phyloP scores from a whole-genome alignment of 23 tunicate genomes.

The Phallusia fumigata region DNA sequence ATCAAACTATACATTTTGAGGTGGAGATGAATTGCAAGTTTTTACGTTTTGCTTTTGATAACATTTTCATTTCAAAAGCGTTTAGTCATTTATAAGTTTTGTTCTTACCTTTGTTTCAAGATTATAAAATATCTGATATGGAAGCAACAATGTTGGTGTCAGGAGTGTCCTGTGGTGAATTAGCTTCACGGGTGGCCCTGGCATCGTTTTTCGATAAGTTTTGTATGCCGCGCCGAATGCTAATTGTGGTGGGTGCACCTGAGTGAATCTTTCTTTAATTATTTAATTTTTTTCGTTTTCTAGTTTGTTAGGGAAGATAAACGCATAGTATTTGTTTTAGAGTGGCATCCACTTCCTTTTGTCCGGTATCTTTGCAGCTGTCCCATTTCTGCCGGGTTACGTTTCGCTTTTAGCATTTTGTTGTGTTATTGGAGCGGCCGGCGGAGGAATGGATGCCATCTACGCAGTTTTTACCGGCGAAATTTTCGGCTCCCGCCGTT shows the following conservation, averaged over 20 bases:
- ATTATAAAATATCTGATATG: background rate
- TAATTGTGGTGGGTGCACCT: background rate
- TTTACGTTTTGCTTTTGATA: too few relatives aligned
- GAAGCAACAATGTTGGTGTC: constrained; percentile 1
- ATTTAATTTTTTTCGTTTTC: too few relatives aligned
- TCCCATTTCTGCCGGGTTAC: constrained; percentile 8
- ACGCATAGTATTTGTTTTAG: too few relatives aligned
- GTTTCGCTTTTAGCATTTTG: constrained; percentile 5
- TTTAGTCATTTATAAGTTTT: too few relatives aligned
- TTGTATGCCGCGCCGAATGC: background rate
- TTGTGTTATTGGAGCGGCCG: background rate
- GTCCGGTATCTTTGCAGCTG: background rate
- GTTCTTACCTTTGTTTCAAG: too few relatives aligned
- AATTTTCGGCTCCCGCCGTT: background rate
- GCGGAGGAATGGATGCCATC: constrained; percentile 26
- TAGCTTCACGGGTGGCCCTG: background rate
- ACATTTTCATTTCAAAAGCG: too few relatives aligned
- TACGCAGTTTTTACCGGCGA: background rate
- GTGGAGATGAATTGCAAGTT: too few relatives aligned
- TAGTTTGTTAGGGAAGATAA: too few relatives aligned
- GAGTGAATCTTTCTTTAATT: too few relatives aligned
- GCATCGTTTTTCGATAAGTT: background rate
- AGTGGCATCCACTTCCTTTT: background rate
- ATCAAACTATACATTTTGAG: too few relatives aligned
- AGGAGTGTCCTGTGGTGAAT: constrained; percentile 2